Conservation (phyloP, 37 sponge, comb jelly and placozoan species). For the Chondrilla cf. caribensis region DNA sequence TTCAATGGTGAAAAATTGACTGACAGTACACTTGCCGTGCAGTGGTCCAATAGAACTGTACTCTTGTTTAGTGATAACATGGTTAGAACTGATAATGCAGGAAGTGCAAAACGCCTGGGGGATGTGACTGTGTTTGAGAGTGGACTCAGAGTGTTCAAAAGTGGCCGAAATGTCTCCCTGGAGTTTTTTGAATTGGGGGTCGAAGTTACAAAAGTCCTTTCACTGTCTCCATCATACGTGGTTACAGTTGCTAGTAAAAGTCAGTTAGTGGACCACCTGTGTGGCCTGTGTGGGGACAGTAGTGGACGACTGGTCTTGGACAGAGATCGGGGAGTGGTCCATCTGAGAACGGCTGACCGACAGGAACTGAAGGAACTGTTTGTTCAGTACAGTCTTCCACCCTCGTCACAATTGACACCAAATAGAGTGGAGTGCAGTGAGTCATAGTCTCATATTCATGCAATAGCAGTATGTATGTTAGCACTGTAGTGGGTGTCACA, state of each 20-base stretch:
- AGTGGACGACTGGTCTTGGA: not conserved
- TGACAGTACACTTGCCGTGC: not conserved
- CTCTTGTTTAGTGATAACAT: not conserved
- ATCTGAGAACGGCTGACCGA: not conserved
- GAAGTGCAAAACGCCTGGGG: not conserved
- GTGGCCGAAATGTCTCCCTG: not conserved
- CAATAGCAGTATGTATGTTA: too few species aligned
- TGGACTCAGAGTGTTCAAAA: not conserved
- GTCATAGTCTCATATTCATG: not conserved
- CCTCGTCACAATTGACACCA: not conserved
- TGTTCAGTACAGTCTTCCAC: not conserved
- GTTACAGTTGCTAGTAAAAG: not conserved
- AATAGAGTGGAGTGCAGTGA: slow-evolving; percentile 10
- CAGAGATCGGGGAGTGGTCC: not conserved
- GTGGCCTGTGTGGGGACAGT: slow-evolving; percentile 10
- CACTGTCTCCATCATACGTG: too few species aligned
- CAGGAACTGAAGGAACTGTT: not conserved
- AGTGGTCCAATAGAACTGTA: not conserved
- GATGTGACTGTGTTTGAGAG: not conserved
- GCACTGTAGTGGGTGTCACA: too few species aligned
- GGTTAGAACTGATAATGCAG: not conserved
- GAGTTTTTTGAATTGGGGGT: not conserved
- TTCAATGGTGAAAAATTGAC: not conserved
- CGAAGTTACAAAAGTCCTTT: not conserved
- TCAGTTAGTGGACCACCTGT: not conserved